A percentile compares a stretch with the other conserved stretches of the same genome.
These are phyloP conservation scores for Sebastolobus alascanus DNA, from an alignment of 2,797 vertebrate species.

Conservation along the genomic window DNA sequence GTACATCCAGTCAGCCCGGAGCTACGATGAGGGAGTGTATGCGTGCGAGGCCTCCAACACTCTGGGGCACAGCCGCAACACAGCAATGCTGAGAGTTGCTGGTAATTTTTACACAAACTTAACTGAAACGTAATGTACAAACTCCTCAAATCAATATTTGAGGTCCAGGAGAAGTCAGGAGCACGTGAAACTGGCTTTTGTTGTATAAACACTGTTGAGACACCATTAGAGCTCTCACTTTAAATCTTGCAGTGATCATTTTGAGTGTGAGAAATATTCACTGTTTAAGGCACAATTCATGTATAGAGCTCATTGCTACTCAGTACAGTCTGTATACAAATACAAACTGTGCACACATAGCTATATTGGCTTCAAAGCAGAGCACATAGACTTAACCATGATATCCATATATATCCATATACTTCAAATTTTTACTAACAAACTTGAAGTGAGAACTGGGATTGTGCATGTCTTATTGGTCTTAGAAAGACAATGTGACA, in stretches of 20 bases:
- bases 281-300: neutral
- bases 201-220: neutral
- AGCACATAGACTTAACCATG: neutral
- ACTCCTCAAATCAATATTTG: neutral
- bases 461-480: neutral
- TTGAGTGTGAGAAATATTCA: neutral
- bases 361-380: neutral
- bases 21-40: constrained; percentile 84
- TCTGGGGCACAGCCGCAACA: constrained; percentile 72
- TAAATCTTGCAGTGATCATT: neutral
- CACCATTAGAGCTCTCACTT: neutral
- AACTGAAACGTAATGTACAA: neutral
- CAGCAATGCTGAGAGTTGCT: constrained; percentile 78
- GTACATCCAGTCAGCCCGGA: constrained; percentile 80
- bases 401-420: neutral
- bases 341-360: neutral
- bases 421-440: neutral
- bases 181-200: neutral
- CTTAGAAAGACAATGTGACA: neutral
- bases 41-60: constrained; percentile 82
- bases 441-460: neutral
- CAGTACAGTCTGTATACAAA: neutral
- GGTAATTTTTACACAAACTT: constrained; percentile 68
- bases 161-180: neutral
- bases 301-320: neutral